phyloP scores from a whole-genome alignment of 1,140 invertebrate genomes.

The Berghia stephanieae region DNA sequence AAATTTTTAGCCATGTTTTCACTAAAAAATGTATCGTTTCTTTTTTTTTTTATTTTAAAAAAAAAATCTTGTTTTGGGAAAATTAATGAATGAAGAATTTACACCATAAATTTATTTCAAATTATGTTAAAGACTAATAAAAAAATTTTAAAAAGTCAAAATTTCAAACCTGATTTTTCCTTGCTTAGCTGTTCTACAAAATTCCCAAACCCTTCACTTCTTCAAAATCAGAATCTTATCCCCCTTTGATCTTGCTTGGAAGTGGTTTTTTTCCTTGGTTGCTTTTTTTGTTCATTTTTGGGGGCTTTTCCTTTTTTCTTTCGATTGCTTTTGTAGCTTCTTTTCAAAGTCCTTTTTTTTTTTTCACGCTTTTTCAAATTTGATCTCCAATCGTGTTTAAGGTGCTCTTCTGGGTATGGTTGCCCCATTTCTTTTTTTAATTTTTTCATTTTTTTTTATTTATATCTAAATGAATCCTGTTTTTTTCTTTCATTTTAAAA shows the following conservation, averaged over 20 bases:
- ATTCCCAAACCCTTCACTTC: constrained; percentile 34
- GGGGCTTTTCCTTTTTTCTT: no score
- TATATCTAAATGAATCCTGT: constrained; percentile 25
- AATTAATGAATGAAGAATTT: no score
- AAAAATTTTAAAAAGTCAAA: no score
- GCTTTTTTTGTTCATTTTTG: no score
- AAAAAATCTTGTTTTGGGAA: no score
- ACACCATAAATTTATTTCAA: no score
- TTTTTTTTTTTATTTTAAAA: no score
- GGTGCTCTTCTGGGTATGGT: constrained; percentile 43
- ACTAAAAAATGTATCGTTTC: no score
- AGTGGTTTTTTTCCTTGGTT: constrained; percentile 15
- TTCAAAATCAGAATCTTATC: not conserved
- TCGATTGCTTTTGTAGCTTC: no score
- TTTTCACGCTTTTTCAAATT: constrained; percentile 55
- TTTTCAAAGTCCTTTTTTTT: constrained; percentile 47
- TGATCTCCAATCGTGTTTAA: constrained; percentile 50
- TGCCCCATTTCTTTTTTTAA: constrained; percentile 43
- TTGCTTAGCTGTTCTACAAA: constrained; percentile 44
- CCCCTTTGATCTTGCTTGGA: constrained; percentile 25
- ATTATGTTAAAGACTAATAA: no score
- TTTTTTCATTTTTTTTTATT: constrained; percentile 41
- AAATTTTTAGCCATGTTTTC: no score
- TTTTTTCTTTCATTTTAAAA: constrained; percentile 34
- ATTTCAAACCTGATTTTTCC: constrained; percentile 61